Evolutionary conservation across 2,113 vertebrate species (phyloP).

Genomic region (Zosterops borbonicus): DNA sequence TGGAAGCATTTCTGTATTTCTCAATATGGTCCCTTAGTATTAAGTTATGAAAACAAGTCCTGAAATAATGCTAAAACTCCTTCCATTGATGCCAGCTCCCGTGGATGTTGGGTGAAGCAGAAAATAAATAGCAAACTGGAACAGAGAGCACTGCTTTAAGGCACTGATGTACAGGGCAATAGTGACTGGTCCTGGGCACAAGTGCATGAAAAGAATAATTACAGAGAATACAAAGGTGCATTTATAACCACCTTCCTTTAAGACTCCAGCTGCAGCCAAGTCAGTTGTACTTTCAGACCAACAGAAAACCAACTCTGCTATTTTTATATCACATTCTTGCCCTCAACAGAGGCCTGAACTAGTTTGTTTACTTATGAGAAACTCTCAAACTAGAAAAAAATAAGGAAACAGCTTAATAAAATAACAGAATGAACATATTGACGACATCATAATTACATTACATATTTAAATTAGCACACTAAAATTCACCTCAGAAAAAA

Average conservation of each 20-base stretch:
- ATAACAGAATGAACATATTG: not conserved
- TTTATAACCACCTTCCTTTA: not conserved
- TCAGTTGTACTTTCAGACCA: not conserved
- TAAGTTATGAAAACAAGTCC: not conserved
- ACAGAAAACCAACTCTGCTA: not conserved
- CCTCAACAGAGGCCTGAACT: not conserved
- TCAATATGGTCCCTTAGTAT: not conserved
- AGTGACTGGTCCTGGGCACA: not conserved
- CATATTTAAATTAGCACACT: not conserved
- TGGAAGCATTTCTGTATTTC: not conserved
- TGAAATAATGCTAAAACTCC: not conserved
- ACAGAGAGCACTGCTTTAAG: not conserved
- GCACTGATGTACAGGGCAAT: not conserved
- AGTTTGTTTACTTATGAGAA: not conserved
- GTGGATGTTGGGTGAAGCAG: not conserved
- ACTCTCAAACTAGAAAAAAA: not conserved
- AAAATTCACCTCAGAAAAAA: not conserved
- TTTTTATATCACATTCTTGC: constrained; percentile 19
- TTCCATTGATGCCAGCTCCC: not conserved
- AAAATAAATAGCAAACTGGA: not conserved
- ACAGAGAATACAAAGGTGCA: not conserved
- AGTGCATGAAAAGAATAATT: not conserved
- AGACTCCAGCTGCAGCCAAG: not conserved
- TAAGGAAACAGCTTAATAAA: not conserved
- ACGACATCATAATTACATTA: not conserved